Conservation (phyloP, 2,797 vertebrate species). For the Takifugu rubripes region DNA sequence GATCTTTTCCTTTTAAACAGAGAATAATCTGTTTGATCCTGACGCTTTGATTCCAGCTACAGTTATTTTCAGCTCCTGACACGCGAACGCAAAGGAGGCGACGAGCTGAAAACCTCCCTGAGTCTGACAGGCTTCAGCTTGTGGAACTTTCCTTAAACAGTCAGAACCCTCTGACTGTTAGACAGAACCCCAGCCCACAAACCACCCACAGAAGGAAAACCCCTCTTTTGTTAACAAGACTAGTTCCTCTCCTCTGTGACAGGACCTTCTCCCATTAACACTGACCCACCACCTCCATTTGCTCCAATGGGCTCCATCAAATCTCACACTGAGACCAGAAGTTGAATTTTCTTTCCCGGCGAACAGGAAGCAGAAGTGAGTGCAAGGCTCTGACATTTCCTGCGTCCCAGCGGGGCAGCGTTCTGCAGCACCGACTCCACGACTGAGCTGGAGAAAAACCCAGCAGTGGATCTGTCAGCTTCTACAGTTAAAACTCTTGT, state of each 20-base stretch:
- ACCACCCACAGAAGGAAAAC: too few species aligned
- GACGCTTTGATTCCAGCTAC: constrained; percentile 24
- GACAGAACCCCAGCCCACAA: too few species aligned
- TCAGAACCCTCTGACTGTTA: too few species aligned
- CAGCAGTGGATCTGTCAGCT: too few species aligned
- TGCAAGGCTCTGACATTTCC: constrained; percentile 28
- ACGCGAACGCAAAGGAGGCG: too few species aligned
- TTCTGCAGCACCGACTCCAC: constrained; percentile 8
- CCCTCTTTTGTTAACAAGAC: neutral
- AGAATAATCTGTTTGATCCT: constrained; percentile 37
- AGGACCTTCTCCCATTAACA: neutral
- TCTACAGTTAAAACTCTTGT: too few species aligned
- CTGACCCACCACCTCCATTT: neutral
- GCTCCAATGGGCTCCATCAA: neutral
- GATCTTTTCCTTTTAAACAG: constrained; percentile 9
- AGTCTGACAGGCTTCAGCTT: constrained; percentile 12
- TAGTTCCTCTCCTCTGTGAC: neutral
- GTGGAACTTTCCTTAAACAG: constrained; percentile 2
- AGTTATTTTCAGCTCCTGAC: constrained; percentile 44
- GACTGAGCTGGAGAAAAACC: neutral
- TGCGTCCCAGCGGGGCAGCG: constrained; percentile 10
- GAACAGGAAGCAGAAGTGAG: constrained; percentile 16
- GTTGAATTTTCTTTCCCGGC: constrained; percentile 2
- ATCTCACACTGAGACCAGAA: constrained; percentile 2
- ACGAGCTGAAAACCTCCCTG: constrained; percentile 30